phyloP scores from a whole-genome alignment of 2,888 invertebrate genomes.

The Phytoseiulus persimilis region DNA sequence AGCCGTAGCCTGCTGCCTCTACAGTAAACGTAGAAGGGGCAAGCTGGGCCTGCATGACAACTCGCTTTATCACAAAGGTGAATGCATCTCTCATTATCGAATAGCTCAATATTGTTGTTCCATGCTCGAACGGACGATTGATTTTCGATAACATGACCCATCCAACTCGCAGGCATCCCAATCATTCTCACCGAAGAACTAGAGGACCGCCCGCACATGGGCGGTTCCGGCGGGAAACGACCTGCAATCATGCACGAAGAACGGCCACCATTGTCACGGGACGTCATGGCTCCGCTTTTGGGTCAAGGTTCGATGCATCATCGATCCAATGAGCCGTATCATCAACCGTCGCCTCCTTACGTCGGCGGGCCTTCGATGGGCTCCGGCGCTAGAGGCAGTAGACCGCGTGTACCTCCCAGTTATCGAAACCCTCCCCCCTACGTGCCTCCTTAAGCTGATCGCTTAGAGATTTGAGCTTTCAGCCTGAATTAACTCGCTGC shows the following conservation, averaged over 20 bases:
- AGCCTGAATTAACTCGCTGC: neutral
- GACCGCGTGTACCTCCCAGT: slow-evolving; percentile 75
- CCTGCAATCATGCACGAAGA: slow-evolving; percentile 91
- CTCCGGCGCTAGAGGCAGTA: slow-evolving; percentile 61
- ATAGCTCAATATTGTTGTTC: neutral
- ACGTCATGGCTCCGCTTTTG: slow-evolving; percentile 42
- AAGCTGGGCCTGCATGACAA: slow-evolving; percentile 71
- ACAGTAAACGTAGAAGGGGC: slow-evolving; percentile 67
- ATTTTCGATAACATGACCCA: too few relatives aligned
- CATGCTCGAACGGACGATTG: too few relatives aligned
- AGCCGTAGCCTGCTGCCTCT: slow-evolving; percentile 76
- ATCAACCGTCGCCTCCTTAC: slow-evolving; percentile 71
- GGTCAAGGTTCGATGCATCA: slow-evolving; percentile 41
- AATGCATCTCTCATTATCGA: slow-evolving; percentile 39
- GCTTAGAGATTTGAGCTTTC: neutral
- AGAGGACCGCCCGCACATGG: slow-evolving; percentile 75
- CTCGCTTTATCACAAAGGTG: slow-evolving; percentile 48
- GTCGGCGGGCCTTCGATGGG: slow-evolving; percentile 74
- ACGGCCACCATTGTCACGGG: slow-evolving; percentile 70
- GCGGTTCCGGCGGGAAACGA: slow-evolving; percentile 57
- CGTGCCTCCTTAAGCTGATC: slow-evolving; percentile 74
- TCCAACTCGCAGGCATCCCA: slow-evolving; percentile 61
- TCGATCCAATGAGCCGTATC: slow-evolving; percentile 47
- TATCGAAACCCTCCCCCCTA: slow-evolving; percentile 93
- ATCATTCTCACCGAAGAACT: slow-evolving; percentile 90